Base-by-base conservation (phyloP, 2,797 vertebrate genomes). In the Enteromius treurensis region DNA sequence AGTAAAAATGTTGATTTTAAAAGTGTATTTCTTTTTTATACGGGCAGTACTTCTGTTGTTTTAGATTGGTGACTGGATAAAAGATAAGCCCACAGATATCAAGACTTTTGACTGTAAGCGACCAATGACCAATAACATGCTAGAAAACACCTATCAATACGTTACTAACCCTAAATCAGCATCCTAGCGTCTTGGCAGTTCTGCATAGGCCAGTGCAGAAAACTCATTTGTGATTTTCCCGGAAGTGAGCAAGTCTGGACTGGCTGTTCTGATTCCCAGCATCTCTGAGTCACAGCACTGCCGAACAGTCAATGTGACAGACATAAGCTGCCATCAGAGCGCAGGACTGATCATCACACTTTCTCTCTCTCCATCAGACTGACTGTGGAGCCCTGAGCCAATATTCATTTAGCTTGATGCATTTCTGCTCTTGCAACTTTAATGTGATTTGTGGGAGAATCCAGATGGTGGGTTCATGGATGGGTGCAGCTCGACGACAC, bases 401-500 rank as follows among this genome's bases (percentile, higher is more conserved):
- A 92, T 94, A 94, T 94, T 95, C 93, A 94, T 95, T 95, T 95
- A 95, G 94, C 91, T 91, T 95, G 94, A 95, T 94, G 93, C 94
- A 95, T 95, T 94, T 91, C 93, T 93, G 91, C 91, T 92, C 90
- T 89, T 94, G 93, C 93, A 94, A 95, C 93, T 94, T 94, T 94
- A 95, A 95, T 95, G 93, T 95, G 93, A 94, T 95, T 94, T 95
- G 94, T 94, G 92, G 92, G 93, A 90, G 92, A 94, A 94, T 94
- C 94, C 94, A 95, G 94, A 95, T 95, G 94, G 94, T 88, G 90
- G 92, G 93, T 94, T 94, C 94, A 95, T 92, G 94, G 94, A 94
- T 95, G 92, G 92, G 90, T 93, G 93, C 92, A 86, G 92, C 91
- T 94, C 90, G 83, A 93, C 93, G 92, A 94, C 94, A 92, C 93